Percentiles rank a stretch among this genome's conserved stretches.
Evolutionary conservation across 2,797 vertebrate genomes (phyloP).

Genomic region (Protonibea diacanthus): DNA sequence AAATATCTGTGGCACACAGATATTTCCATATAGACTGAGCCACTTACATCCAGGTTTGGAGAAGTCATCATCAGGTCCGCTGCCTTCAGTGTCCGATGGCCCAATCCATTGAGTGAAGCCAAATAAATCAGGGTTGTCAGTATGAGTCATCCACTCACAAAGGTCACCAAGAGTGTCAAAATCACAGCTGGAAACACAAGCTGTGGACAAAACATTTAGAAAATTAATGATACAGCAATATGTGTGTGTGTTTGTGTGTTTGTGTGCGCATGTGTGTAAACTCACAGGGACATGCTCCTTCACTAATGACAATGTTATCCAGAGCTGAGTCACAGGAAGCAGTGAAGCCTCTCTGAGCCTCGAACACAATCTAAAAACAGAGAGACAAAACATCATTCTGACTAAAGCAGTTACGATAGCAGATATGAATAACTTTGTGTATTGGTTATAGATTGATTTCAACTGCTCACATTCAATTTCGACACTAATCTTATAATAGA

Average conservation of each 20-base stretch:
- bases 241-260: constrained; percentile 10
- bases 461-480: not conserved
- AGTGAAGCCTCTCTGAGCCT: constrained; percentile 79
- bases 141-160: constrained; percentile 82
- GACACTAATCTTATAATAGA: too few species aligned
- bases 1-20: not conserved
- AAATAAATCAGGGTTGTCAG: not conserved
- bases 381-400: constrained; percentile 8
- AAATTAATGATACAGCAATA: not conserved
- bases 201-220: constrained; percentile 63
- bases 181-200: constrained; percentile 82
- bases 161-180: constrained; percentile 76
- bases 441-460: not conserved
- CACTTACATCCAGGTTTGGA: constrained; percentile 88
- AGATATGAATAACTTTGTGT: not conserved
- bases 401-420: not conserved
- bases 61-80: constrained; percentile 87
- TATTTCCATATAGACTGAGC: not conserved
- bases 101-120: constrained; percentile 83
- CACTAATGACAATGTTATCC: constrained; percentile 85
- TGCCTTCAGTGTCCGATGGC: constrained; percentile 58
- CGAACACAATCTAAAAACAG: constrained; percentile 81
- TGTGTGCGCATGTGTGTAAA: constrained; percentile 1
- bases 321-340: constrained; percentile 83
- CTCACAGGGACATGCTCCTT: constrained; percentile 86